Percentiles rank a stretch among this genome's conserved stretches.
phyloP scores from a whole-genome alignment of 2,888 invertebrate genomes.

The Ormyrus pomaceus region DNA sequence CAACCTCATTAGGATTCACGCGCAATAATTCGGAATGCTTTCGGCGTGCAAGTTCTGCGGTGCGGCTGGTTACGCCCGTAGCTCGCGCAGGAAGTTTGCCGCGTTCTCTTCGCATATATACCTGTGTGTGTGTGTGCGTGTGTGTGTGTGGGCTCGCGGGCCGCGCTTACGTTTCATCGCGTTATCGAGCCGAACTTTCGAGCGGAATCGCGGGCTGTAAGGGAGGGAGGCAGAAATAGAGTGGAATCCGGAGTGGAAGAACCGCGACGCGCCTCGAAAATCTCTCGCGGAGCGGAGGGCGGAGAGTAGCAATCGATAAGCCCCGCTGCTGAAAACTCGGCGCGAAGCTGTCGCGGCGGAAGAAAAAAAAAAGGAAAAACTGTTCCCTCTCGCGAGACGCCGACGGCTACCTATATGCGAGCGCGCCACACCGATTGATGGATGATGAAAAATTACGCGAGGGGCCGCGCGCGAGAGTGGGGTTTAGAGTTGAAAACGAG shows the following conservation, averaged over 20 bases:
- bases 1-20: neutral
- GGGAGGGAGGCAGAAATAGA: neutral
- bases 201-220: neutral
- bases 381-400: neutral
- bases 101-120: too few relatives aligned
- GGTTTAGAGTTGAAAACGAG: neutral
- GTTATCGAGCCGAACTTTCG: conserved; percentile 35
- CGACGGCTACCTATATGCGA: neutral
- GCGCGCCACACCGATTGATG: conserved; percentile 27
- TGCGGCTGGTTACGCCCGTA: neutral
- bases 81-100: neutral
- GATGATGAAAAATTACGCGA: conserved; percentile 48
- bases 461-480: neutral
- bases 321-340: neutral
- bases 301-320: conserved; percentile 20
- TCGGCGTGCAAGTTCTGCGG: too few relatives aligned
- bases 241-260: neutral
- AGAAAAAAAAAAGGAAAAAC: neutral
- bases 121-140: too few relatives aligned
- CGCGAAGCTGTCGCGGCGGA: neutral
- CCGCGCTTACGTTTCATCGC: conserved; percentile 30
- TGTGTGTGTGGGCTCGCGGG: neutral
- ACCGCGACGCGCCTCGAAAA: too few relatives aligned
- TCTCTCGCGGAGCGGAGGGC: neutral
- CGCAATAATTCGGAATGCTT: conserved; percentile 36